These are phyloP conservation scores for Carposina sasakii DNA, from an alignment of 1,140 invertebrate species.

Conservation along the genomic window DNA sequence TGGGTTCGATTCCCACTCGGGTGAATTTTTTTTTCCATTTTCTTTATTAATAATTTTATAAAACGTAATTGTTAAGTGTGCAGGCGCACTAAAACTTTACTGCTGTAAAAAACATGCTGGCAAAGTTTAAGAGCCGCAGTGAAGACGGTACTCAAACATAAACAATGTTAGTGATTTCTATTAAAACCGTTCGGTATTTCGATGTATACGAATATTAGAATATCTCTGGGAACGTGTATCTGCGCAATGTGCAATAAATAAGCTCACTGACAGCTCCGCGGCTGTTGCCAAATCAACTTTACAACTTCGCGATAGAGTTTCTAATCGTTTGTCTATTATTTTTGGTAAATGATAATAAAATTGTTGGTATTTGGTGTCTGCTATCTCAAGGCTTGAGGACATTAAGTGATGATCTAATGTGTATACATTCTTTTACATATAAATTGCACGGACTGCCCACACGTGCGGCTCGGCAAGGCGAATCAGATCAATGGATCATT, in stretches of 20 bases:
- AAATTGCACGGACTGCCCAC: no score
- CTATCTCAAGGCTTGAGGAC: no score
- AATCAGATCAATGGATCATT: no score
- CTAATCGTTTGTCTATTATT: conserved; percentile 24
- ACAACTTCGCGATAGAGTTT: conserved; percentile 22
- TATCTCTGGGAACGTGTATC: conserved; percentile 54
- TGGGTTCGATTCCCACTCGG: no score
- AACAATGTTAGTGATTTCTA: conserved; percentile 68
- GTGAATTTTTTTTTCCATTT: no score
- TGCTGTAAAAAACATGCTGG: neutral
- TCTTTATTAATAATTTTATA: no score
- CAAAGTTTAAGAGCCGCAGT: conserved; percentile 49
- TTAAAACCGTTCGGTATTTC: conserved; percentile 64
- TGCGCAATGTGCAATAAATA: conserved; percentile 65
- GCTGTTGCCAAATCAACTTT: conserved; percentile 28
- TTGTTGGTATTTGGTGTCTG: conserved; percentile 39
- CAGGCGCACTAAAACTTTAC: no score
- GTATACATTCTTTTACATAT: no score
- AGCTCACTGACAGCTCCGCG: conserved; percentile 33
- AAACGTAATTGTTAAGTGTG: no score
- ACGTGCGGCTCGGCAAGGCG: no score
- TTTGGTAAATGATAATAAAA: conserved; percentile 25
- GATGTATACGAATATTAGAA: conserved; percentile 64
- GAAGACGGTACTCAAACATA: conserved; percentile 55
- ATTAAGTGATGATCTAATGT: no score